Evolutionary conservation across 2,888 invertebrate genomes (phyloP).

Genomic region (Spodoptera exigua): DNA sequence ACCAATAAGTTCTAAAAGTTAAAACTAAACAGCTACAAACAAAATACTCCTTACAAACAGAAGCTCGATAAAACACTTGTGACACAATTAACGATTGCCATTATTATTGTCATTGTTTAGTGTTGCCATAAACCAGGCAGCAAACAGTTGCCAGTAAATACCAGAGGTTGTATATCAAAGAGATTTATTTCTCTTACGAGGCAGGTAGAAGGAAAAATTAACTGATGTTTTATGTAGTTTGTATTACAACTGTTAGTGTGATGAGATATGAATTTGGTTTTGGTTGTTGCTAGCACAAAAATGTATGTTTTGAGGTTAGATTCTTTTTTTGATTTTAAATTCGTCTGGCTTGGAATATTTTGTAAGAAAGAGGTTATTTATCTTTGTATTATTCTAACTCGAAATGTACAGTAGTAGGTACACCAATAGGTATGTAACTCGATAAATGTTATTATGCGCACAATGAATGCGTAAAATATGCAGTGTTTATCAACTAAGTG

Average conservation of each 20-base stretch:
- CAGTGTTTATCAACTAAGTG: no score
- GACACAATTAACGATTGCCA: slow-evolving; percentile 42
- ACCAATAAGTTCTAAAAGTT: no score
- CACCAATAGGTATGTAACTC: no score
- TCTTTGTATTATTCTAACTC: no score
- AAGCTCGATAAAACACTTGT: slow-evolving; percentile 26
- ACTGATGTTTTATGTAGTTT: slow-evolving; percentile 33
- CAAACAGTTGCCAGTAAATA: slow-evolving; percentile 59
- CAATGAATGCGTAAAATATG: no score
- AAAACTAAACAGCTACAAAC: not conserved
- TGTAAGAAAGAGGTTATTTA: no score
- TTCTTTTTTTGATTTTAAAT: no score
- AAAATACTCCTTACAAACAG: slow-evolving; percentile 2
- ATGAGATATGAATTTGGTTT: slow-evolving; percentile 17
- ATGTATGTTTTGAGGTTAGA: no score
- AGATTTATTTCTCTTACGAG: slow-evolving; percentile 53
- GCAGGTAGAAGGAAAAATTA: slow-evolving; percentile 44
- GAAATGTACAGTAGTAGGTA: no score
- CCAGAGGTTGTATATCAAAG: slow-evolving; percentile 50
- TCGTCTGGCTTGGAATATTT: no score
- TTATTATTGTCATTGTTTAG: slow-evolving; percentile 66
- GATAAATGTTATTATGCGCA: no score
- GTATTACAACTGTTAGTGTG: slow-evolving; percentile 1
- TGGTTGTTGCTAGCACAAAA: not conserved
- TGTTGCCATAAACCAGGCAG: slow-evolving; percentile 61